A percentile compares a stretch with the other conserved stretches of the same genome.
Conservation (phyloP, 2,797 vertebrate species). For the Galaxias olidus region DNA sequence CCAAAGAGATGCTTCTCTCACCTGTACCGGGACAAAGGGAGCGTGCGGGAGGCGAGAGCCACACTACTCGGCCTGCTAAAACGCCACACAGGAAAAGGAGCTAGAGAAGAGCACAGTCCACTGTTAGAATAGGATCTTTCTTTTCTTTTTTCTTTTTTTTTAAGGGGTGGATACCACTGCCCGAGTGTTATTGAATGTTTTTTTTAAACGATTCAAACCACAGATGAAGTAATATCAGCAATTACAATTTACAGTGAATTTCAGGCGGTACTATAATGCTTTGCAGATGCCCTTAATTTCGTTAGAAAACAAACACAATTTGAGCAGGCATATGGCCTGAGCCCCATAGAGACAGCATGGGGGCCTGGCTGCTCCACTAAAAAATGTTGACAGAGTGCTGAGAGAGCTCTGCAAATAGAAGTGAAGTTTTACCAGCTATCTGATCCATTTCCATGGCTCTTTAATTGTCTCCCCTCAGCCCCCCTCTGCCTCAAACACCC, state of each 20-base stretch:
- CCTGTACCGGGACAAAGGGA: conserved; percentile 55
- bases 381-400: conserved; percentile 59
- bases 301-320: conserved; percentile 58
- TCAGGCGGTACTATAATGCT: conserved; percentile 51
- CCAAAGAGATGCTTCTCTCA: conserved; percentile 24
- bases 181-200: conserved; percentile 41
- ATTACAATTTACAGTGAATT: conserved; percentile 47
- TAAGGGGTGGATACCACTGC: conserved; percentile 18
- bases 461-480: conserved; percentile 78
- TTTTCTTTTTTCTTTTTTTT: too few species aligned
- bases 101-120: conserved; percentile 18
- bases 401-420: conserved; percentile 59
- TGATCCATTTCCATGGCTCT: conserved; percentile 72
- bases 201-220: conserved; percentile 40
- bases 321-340: conserved; percentile 57
- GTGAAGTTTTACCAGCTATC: conserved; percentile 51
- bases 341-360: conserved; percentile 48
- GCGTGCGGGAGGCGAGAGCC: conserved; percentile 32
- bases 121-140: conserved; percentile 31
- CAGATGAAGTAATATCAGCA: conserved; percentile 47
- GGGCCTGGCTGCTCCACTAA: conserved; percentile 53
- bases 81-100: conserved; percentile 3
- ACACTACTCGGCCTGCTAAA: conserved; percentile 42
- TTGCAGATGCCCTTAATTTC: conserved; percentile 62
- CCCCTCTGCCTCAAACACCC: conserved; percentile 67